A percentile compares a stretch with the other conserved stretches of the same genome.
Conservation (phyloP, 2,113 vertebrate species). For the Poecile atricapillus region DNA sequence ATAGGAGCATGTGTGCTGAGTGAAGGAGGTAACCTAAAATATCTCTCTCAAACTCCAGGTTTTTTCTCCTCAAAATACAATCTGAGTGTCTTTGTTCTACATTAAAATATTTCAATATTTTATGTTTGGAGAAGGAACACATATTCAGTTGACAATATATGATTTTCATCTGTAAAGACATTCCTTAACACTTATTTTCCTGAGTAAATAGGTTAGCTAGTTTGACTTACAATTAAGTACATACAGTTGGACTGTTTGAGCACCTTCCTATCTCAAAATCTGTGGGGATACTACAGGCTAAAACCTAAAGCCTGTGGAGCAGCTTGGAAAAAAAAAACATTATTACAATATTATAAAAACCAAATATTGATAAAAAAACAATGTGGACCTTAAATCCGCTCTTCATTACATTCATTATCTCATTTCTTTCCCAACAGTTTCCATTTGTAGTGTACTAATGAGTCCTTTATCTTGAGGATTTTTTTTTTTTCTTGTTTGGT, state of each 20-base stretch:
- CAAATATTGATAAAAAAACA: background rate
- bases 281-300: background rate
- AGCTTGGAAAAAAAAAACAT: background rate
- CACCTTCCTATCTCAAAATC: background rate
- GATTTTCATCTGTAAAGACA: background rate
- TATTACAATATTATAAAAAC: background rate
- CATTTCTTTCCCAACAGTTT: background rate
- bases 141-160: background rate
- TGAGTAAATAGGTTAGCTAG: background rate
- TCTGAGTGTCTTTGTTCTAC: background rate
- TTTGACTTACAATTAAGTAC: background rate
- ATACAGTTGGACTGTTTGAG: background rate
- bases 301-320: background rate
- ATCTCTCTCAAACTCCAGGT: background rate
- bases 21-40: slow-evolving; percentile 14
- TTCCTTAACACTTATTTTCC: background rate
- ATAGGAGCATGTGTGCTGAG: background rate
- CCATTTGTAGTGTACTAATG: background rate
- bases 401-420: background rate
- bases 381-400: background rate
- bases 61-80: background rate
- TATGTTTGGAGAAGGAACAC: background rate
- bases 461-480: background rate
- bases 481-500: background rate
- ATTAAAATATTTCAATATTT: background rate